Evolutionary conservation across 2,113 vertebrate species (phyloP).

Genomic region (Uria lomvia): DNA sequence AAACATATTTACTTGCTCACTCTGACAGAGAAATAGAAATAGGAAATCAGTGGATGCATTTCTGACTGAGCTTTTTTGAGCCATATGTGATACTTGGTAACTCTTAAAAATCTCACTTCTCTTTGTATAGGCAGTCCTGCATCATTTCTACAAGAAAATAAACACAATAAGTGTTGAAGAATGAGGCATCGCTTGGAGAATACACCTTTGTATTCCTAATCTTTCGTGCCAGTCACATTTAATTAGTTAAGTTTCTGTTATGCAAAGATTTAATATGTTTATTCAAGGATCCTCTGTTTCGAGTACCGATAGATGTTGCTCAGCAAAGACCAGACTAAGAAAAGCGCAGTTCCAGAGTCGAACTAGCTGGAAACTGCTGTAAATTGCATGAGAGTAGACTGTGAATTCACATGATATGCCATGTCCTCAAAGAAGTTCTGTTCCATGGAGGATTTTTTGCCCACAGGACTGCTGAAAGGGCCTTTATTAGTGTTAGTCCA

Average conservation of each 20-base stretch:
- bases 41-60: not conserved
- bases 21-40: not conserved
- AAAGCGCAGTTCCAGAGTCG: not conserved
- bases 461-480: not conserved
- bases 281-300: not conserved
- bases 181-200: not conserved
- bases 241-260: not conserved
- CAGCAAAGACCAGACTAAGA: not conserved
- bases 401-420: not conserved
- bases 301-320: not conserved
- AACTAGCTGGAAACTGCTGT: not conserved
- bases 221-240: not conserved
- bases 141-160: not conserved
- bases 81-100: not conserved
- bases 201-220: not conserved
- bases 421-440: not conserved
- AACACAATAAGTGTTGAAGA: not conserved
- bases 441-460: not conserved
- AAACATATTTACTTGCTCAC: not conserved
- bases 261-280: not conserved
- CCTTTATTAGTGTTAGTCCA: not conserved
- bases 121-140: not conserved
- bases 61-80: not conserved
- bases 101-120: not conserved
- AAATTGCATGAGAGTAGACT: not conserved